Conservation (phyloP, 1,140 invertebrate genomes). For the Campodea augens region DNA sequence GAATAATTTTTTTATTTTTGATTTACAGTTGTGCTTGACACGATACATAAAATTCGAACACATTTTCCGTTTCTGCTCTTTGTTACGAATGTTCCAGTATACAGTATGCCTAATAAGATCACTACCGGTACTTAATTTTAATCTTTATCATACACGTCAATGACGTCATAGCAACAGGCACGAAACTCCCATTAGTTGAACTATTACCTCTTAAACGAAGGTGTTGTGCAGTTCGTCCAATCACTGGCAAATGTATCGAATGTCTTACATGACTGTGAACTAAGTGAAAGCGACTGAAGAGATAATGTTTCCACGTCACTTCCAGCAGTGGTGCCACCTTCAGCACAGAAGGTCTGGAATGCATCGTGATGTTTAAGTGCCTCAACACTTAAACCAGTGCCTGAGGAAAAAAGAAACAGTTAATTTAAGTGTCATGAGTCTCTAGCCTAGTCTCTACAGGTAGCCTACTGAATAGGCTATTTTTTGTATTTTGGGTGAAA, state of each 20-base stretch:
- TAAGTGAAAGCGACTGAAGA: slow-evolving; percentile 21
- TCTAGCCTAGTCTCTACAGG: no score
- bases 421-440: no score
- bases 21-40: not conserved
- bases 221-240: slow-evolving; percentile 73
- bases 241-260: slow-evolving; percentile 75
- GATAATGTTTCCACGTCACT: no score
- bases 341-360: slow-evolving; percentile 32
- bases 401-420: no score
- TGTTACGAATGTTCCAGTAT: no score
- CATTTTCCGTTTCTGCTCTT: no score
- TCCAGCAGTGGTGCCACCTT: slow-evolving; percentile 23
- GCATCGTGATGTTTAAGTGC: slow-evolving; percentile 57
- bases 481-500: no score
- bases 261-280: slow-evolving; percentile 43
- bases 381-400: slow-evolving; percentile 49
- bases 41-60: slow-evolving; percentile 5
- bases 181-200: no score
- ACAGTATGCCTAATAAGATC: no score
- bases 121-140: slow-evolving; percentile 11
- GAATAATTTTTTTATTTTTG: not conserved
- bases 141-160: slow-evolving; percentile 7
- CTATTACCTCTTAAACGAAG: slow-evolving; percentile 48
- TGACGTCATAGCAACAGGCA: no score
- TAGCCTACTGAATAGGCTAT: no score